Evolutionary conservation across 2,113 vertebrate species (phyloP), one percentile per base, ranked within the genome.

Genomic region (Atlantisia rogersi): DNA sequence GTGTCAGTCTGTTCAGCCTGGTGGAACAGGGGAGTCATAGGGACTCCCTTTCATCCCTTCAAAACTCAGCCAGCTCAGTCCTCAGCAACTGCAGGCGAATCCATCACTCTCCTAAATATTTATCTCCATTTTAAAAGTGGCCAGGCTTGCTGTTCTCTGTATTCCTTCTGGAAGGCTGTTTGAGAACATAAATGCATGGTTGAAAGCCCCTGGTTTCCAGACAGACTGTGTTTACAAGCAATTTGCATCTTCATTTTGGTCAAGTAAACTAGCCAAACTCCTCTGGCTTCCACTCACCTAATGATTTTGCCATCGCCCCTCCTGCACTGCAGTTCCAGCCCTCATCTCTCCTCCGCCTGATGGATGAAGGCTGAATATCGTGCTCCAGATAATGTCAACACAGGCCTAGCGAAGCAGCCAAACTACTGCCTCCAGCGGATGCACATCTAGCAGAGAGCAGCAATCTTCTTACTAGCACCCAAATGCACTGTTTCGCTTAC

Each of bases 1-100:
- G 44, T 79, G 69, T 22, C 92, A 91, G 93, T 93, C 94, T 96
- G 93, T 90, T 96, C 93, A 5, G 56, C 93, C 77, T 91, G 75
- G 71, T 75, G 75, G 59, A 92, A 85, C 26, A 59, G 25, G 55
- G 39, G 71, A 82, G n/a, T 94, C 26, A 0, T 62, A 78, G 92
- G 94, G 81, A 91, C 91, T 97, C 90, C 93, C 89, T 78, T 88
- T 86, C 39, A 55, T 75, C 53, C 62, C 39, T 79, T 89, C 19
- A 35, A 59, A 90, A 75, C 39, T 70, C 37, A 78, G 46, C 28
- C 69, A 92, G 60, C 3, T 0, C 31, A 83, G 68, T 32, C n/a
- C 55, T 65, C 81, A 55, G 56, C 40, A 86, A 63, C 31, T 46
- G 50, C 37, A 86, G 44, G 79, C 59, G 83, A 83, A 90, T 37